Evolutionary conservation across 2,797 vertebrate genomes (phyloP), one percentile per base, ranked within the genome.

Genomic region (Graptemys geographica): DNA sequence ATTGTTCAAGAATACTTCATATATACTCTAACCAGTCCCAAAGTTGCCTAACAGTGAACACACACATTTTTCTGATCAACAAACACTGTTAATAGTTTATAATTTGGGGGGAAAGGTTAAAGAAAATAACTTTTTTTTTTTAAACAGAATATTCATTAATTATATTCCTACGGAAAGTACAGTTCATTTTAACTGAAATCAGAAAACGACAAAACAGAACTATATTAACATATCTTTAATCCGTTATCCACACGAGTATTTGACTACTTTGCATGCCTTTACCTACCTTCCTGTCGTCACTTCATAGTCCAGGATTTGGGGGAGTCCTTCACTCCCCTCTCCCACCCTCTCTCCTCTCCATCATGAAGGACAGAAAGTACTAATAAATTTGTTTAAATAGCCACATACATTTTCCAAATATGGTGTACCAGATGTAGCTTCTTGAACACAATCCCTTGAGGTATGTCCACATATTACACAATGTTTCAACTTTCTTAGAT

Each of bases 401-500:
- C 0, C 1, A 51, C 10, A 11, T 5, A n/a, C 81, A 93, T 82
- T 87, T 92, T 79, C 69, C 69, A 83, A 51, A 85, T 86, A 86
- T 82, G 85, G 59, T 85, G 83, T 91, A 91, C 65, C 82, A 94
- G 76, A 69, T 69, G 65, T 37, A 37, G 65, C n/a, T 69, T 16
- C 56, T 23, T 62, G 86, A 53, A 69, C 62, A 92, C 44, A 95
- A 94, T n/a, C 53, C 78, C 94, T 82, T 51, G 83, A 37, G 28
- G 62, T 84, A 90, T 18, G 3, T 62, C 11, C 88, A 89, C 4
- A 91, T 59, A 41, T 62, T 80, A 2, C 28, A 85, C 1, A 91
- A 94, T 92, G 44, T 87, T 96, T 94, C 79, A 89, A 41, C 57
- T 91, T 93, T 86, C 21, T 16, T 5, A 84, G 28, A 51, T 96